Evolutionary conservation across 2,888 invertebrate genomes (phyloP).

Genomic region (Mimas tiliae): DNA sequence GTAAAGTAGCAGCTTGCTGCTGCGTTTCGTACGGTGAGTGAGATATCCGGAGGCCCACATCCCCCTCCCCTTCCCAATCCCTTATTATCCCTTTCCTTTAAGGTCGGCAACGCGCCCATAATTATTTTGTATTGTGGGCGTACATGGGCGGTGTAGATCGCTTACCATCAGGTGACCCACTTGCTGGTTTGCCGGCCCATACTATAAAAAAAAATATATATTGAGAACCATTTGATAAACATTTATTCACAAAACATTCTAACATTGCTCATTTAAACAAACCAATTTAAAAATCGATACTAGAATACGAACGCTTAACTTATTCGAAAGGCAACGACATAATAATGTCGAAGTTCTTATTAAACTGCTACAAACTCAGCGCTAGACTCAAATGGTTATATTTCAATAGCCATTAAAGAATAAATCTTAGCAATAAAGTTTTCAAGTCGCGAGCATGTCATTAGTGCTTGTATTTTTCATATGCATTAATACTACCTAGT

Average conservation of each 20-base stretch:
- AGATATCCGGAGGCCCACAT: too few species aligned
- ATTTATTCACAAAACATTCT: background rate
- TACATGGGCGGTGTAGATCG: too few species aligned
- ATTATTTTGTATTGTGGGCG: too few species aligned
- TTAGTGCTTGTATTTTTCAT: constrained; percentile 14
- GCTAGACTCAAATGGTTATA: constrained; percentile 32
- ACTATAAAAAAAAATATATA: too few species aligned
- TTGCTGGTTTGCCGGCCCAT: too few species aligned
- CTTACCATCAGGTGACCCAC: too few species aligned
- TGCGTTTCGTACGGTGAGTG: too few species aligned
- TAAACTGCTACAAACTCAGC: constrained; percentile 35
- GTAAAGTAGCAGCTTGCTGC: too few species aligned
- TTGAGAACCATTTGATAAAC: too few species aligned
- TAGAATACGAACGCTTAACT: background rate
- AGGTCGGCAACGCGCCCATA: too few species aligned
- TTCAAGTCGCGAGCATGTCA: constrained; percentile 3
- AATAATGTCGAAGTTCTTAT: constrained; percentile 30
- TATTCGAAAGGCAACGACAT: constrained; percentile 12
- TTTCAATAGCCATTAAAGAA: constrained; percentile 35
- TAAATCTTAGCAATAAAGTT: constrained; percentile 33
- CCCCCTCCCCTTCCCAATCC: too few species aligned
- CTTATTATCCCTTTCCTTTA: too few species aligned
- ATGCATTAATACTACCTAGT: background rate
- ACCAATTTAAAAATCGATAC: background rate
- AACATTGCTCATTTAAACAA: background rate